Conservation (phyloP, 2,888 invertebrate species). For the Polia nebulosa region DNA sequence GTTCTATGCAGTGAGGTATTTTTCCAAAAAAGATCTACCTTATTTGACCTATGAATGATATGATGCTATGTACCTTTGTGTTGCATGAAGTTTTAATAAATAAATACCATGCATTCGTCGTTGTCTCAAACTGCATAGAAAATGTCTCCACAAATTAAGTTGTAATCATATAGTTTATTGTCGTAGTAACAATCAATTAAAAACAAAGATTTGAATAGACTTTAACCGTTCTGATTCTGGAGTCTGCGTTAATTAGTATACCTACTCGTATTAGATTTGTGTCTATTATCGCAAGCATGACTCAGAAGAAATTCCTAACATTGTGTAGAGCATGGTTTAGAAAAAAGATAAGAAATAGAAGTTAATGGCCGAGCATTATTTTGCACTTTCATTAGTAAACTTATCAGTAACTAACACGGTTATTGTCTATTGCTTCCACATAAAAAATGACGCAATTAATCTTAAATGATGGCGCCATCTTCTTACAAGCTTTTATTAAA, state of each 20-base stretch:
- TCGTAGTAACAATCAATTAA: no score
- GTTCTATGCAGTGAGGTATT: no score
- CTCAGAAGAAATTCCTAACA: not conserved
- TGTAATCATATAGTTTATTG: no score
- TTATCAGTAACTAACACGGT: slow-evolving; percentile 14
- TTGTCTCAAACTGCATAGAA: no score
- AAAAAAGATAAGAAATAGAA: not conserved
- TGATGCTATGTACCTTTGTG: no score
- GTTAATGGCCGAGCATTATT: not conserved
- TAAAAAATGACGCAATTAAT: slow-evolving; percentile 1
- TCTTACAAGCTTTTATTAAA: no score
- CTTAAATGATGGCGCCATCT: not conserved
- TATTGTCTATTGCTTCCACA: not conserved
- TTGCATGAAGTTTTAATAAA: no score
- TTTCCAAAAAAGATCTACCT: no score
- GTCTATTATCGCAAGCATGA: not conserved
- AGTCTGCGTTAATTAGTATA: not conserved
- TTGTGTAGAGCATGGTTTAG: not conserved
- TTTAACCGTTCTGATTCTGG: not conserved
- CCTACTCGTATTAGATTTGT: not conserved
- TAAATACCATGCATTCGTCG: no score
- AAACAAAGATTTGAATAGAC: not conserved
- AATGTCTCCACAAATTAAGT: no score
- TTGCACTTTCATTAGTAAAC: slow-evolving; percentile 14
- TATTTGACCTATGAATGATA: no score